Conservation (phyloP, 2,888 invertebrate species). For the Diarsia rubi region DNA sequence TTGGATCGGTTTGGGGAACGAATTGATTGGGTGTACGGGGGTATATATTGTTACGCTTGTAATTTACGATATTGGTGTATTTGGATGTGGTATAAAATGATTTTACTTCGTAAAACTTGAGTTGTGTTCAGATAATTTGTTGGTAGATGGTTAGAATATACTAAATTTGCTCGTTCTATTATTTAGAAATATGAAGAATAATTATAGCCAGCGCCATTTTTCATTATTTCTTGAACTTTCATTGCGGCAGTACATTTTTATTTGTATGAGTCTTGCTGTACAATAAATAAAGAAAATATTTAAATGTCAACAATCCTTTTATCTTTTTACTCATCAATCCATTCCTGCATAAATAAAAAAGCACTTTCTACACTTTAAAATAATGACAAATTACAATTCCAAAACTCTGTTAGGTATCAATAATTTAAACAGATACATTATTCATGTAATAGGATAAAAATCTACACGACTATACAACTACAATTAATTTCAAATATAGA, state of each 20-base stretch:
- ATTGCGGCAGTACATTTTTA: not conserved
- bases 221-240: not conserved
- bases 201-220: no score
- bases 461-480: slow-evolving; percentile 43
- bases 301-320: not conserved
- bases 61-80: slow-evolving; percentile 53
- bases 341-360: slow-evolving; percentile 18
- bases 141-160: not conserved
- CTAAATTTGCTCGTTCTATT: not conserved
- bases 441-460: slow-evolving; percentile 39
- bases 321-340: not conserved
- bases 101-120: not conserved
- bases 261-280: not conserved
- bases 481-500: slow-evolving; percentile 63
- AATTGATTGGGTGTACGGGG: slow-evolving; percentile 74
- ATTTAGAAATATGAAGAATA: not conserved
- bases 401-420: slow-evolving; percentile 33
- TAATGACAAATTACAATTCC: slow-evolving; percentile 55
- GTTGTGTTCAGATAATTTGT: not conserved
- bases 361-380: slow-evolving; percentile 42
- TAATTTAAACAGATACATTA: slow-evolving; percentile 58
- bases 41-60: slow-evolving; percentile 65
- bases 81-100: slow-evolving; percentile 28
- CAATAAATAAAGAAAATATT: not conserved
- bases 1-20: slow-evolving; percentile 71